Evolutionary conservation across 2,797 vertebrate genomes (phyloP).

Genomic region (Lepilemur septentrionalis): DNA sequence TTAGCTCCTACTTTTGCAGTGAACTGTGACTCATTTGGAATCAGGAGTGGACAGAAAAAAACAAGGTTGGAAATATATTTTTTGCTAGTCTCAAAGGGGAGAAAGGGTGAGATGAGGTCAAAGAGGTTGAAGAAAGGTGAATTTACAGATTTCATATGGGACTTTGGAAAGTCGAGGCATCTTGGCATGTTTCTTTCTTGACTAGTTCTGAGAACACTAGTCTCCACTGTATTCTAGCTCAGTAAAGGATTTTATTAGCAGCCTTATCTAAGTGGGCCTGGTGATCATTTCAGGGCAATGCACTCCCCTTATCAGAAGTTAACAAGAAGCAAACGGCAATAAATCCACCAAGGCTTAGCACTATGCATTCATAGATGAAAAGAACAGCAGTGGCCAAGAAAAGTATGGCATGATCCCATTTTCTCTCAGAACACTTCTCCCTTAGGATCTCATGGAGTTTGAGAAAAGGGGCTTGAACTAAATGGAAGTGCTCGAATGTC

Average conservation of each 20-base stretch:
- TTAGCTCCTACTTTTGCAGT: neutral
- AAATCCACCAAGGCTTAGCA: neutral
- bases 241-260: neutral
- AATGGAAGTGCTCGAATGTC: neutral
- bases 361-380: neutral
- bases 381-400: neutral
- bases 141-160: neutral
- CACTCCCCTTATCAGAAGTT: neutral
- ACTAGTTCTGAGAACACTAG: neutral
- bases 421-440: neutral
- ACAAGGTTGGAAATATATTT: neutral
- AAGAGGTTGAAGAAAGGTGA: neutral
- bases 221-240: neutral
- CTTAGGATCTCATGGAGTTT: neutral
- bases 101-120: neutral
- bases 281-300: neutral
- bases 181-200: neutral
- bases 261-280: neutral
- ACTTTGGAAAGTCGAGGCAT: neutral
- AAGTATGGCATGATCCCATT: rapidly evolving
- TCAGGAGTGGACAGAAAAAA: neutral
- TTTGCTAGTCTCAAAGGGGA: neutral
- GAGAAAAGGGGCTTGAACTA: neutral
- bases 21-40: neutral
- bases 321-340: neutral